phyloP scores from a whole-genome alignment of 2,888 invertebrate genomes.

The Athalia circularis region DNA sequence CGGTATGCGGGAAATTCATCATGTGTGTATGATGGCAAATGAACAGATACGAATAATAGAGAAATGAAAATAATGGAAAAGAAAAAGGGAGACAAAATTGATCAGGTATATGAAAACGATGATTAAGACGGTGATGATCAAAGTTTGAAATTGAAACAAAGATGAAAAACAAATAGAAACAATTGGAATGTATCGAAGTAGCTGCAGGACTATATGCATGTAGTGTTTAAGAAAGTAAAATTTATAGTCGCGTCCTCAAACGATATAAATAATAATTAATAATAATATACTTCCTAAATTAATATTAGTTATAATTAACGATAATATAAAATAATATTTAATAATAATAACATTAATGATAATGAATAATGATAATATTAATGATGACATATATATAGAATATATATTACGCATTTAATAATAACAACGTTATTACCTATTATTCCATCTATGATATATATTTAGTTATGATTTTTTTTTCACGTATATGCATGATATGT shows the following conservation, averaged over 20 bases:
- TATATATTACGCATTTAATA: conserved; percentile 44
- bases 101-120: too few relatives aligned
- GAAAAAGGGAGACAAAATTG: too few relatives aligned
- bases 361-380: neutral
- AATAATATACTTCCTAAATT: conserved; percentile 32
- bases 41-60: too few relatives aligned
- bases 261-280: conserved; percentile 40
- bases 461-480: conserved; percentile 42
- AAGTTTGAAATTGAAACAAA: too few relatives aligned
- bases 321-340: conserved; percentile 22
- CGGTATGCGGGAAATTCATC: too few relatives aligned
- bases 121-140: too few relatives aligned
- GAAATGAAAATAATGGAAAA: too few relatives aligned
- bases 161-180: too few relatives aligned
- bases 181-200: too few relatives aligned
- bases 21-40: too few relatives aligned
- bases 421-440: conserved; percentile 43
- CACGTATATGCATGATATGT: neutral
- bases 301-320: conserved; percentile 37
- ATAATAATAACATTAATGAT: conserved; percentile 6
- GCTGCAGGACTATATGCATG: too few relatives aligned
- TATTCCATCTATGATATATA: conserved; percentile 42
- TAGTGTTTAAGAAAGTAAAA: too few relatives aligned
- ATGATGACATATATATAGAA: conserved; percentile 1
- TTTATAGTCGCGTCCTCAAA: conserved; percentile 20